Evolutionary conservation across 2,113 vertebrate species (phyloP).

Genomic region (Istiophorus platypterus): DNA sequence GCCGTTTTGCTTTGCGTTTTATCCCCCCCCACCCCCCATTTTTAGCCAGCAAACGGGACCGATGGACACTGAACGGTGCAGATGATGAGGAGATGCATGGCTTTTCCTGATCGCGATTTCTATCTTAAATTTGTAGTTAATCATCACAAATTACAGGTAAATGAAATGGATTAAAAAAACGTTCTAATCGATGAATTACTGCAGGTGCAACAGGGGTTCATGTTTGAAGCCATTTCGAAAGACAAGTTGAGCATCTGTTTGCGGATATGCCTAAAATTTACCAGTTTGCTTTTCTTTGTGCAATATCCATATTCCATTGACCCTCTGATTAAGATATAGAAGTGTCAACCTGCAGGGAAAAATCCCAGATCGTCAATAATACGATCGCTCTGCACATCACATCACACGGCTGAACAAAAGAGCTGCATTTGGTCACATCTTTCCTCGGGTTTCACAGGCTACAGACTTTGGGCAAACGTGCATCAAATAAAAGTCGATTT

Average conservation of each 20-base stretch:
- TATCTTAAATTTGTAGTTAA: not conserved
- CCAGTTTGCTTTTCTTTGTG: not conserved
- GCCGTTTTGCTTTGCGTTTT: slow-evolving; percentile 2
- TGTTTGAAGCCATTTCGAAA: not conserved
- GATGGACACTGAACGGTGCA: not conserved
- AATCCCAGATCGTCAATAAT: not conserved
- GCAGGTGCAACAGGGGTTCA: not conserved
- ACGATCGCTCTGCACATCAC: not conserved
- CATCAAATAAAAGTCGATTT: not conserved
- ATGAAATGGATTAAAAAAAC: too few relatives aligned
- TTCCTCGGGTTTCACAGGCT: not conserved
- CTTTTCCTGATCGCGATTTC: not conserved
- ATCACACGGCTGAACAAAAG: slow-evolving; percentile 17
- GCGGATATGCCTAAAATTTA: not conserved
- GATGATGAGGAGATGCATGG: not conserved
- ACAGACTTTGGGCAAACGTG: not conserved
- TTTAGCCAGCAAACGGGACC: not conserved
- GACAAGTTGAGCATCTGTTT: not conserved
- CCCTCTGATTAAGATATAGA: not conserved
- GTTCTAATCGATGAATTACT: not conserved
- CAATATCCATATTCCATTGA: not conserved
- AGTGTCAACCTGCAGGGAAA: slow-evolving; percentile 8
- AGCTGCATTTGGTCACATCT: slow-evolving; percentile 1
- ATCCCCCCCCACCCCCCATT: too few relatives aligned
- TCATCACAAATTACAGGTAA: not conserved